Evolutionary conservation across 1,140 invertebrate genomes (phyloP), one percentile per base, ranked within the genome.

Genomic region (Kradibia gibbosae): DNA sequence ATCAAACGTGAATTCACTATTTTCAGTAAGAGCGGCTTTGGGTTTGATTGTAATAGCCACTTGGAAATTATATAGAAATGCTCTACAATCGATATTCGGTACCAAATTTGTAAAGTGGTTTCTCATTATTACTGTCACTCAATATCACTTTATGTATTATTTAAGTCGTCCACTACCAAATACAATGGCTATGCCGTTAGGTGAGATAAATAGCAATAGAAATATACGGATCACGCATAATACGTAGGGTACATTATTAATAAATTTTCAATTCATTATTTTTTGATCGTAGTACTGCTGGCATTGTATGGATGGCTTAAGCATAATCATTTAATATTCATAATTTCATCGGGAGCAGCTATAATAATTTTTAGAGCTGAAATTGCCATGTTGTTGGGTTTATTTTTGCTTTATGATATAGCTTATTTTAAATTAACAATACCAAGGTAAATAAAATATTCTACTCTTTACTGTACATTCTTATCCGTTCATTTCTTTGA

Each of bases 61-160:
- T 77, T 96, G 98, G 87, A 93, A 94, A 80, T 91, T 94, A 48
- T 95, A 98, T 81, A 93, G 94, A 82, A 92, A 94, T 86, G 93
- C 94, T 45, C 91, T 98, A 55, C 91, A 94, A 86, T 93, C 94
- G 85, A 91, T 95, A 67, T 98, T 97, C 92, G 98, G 98, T 28
- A 88, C 89, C 48, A 93, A 93, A 81, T 95, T 97, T 88, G 92
- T 95, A 25, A 93, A 93, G 83, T 98, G 97, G 96, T 95, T 97
- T 84, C 93, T 97, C 50, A 87, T 95, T 7, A 94, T 99, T 62
- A 98, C 96, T 39, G 93, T 96, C 34, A 95, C 97, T 17, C 99
- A 99, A 88, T 99, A 99, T 91, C 99, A 99, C 92, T 98, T 99
- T 87, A 95, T 99, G 93, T 99, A 98, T 89, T 99, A 99, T 89